Evolutionary conservation across 2,888 invertebrate genomes (phyloP), one percentile per base, ranked within the genome.

Genomic region (Pristionchus arcanus): DNA sequence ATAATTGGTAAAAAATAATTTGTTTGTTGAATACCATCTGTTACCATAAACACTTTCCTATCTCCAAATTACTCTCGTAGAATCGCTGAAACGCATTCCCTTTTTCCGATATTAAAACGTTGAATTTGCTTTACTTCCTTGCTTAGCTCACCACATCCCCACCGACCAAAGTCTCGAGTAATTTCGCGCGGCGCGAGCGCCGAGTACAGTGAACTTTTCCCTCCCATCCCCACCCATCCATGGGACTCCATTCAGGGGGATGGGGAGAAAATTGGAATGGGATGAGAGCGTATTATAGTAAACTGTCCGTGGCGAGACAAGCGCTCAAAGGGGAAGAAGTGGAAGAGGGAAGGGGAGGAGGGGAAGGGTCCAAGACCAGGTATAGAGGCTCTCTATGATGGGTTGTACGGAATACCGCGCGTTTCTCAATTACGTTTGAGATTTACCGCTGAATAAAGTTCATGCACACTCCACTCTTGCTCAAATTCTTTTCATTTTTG

Each of bases 271-370:
- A 81, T 49, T 53, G 81, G 81, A 28, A 49, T 25, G 81, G 49
- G 49, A 81, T 81, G 81, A 37, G 74, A 37, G 74, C 81, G 37
- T 81, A 81, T 81, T 81, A 81, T 81, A 81, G 81, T 81, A 49
- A 81, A 81, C 81, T 81, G 81, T 81, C 81, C 81, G 81, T 49
- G 49, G 49, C 81, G 77, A 77, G 77, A 77, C 37, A 42, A 42
- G 71, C 28, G 66, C 63, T 63, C 37, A 77, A 77, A 7, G 77
- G 42, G 71, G 42, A 25, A 42, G 42, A 77, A 31, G 42, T 11
- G 25, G 77, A 34, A 31, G 74, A 2, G 37, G 42, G 77, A 31
- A 21, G 53, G 49, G 28, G 49, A 53, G 13, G 49, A 37, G 11
- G 49, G 11, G 16, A 28, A 5, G 21, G 11, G 37, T 11, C 34